These are phyloP conservation scores for human (Homo sapiens) DNA, from an alignment of 2,113 vertebrate genomes.

Conservation along the genomic window DNA sequence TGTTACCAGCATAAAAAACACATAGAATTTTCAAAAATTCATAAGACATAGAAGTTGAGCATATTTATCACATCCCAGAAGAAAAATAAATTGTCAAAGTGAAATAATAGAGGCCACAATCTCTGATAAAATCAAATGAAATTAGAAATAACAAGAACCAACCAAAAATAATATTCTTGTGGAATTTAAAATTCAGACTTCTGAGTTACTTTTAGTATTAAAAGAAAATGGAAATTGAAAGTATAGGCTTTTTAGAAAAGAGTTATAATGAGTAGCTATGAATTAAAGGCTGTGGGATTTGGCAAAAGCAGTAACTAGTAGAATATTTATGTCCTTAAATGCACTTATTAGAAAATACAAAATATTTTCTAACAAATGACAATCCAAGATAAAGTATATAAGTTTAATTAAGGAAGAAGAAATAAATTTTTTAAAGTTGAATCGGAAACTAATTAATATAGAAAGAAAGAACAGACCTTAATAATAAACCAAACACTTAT, in stretches of 20 bases:
- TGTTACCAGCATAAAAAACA: conserved; percentile 11
- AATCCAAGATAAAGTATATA: background rate
- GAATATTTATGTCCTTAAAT: conserved; percentile 23
- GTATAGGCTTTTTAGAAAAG: conserved; percentile 25
- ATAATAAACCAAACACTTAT: background rate
- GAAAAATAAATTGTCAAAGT: conserved; percentile 21
- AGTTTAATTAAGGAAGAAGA: background rate
- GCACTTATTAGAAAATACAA: conserved; percentile 44
- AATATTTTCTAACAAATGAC: background rate
- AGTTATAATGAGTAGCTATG: background rate
- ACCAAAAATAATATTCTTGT: conserved; percentile 29
- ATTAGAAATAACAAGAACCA: background rate
- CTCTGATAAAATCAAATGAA: background rate
- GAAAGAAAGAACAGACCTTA: background rate
- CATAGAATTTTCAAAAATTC: background rate
- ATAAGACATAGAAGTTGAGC: background rate
- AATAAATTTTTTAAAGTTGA: conserved; percentile 4
- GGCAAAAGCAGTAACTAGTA: background rate
- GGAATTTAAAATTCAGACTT: conserved; percentile 40
- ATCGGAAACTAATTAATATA: background rate
- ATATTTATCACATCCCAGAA: background rate
- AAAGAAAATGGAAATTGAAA: conserved; percentile 42
- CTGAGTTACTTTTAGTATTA: background rate
- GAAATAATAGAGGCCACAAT: background rate
- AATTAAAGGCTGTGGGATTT: conserved; percentile 9